Conservation (phyloP, 2,888 invertebrate genomes). For the Spodoptera littoralis region DNA sequence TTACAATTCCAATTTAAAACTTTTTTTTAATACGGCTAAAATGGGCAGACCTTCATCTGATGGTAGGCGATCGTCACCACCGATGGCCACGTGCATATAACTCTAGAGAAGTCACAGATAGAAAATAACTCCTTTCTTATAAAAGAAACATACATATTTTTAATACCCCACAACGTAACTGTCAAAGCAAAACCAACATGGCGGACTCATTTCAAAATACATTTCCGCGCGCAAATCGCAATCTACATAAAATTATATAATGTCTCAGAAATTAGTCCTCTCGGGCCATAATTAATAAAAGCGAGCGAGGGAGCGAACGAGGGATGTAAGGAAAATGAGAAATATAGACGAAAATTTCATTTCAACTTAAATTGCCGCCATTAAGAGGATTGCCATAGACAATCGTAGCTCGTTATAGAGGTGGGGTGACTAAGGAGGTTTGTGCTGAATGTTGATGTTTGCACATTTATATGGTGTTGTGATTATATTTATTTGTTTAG, state of each 20-base stretch:
- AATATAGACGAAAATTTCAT: conserved; percentile 62
- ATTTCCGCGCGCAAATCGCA: conserved; percentile 67
- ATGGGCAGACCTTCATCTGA: too few species aligned
- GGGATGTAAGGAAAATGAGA: conserved; percentile 34
- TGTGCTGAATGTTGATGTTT: conserved; percentile 29
- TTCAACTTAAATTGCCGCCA: conserved; percentile 57
- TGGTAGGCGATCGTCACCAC: too few species aligned
- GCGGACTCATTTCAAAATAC: conserved; percentile 30
- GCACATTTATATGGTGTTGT: conserved; percentile 2
- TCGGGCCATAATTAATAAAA: conserved; percentile 60
- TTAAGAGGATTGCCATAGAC: conserved; percentile 56
- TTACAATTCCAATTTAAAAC: too few species aligned
- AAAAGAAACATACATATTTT: too few species aligned
- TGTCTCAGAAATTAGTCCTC: conserved; percentile 67
- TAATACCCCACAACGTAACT: neutral
- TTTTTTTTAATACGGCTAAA: too few species aligned
- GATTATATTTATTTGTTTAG: neutral
- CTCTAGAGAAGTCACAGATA: too few species aligned
- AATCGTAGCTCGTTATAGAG: conserved; percentile 54
- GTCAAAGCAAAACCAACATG: conserved; percentile 39
- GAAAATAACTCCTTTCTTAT: too few species aligned
- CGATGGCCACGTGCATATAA: too few species aligned
- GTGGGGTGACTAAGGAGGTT: conserved; percentile 45
- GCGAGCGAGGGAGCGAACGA: conserved; percentile 49
- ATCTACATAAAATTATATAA: conserved; percentile 71